Conservation (phyloP, 2,888 invertebrate genomes). For the Chrysolina oricalcia region DNA sequence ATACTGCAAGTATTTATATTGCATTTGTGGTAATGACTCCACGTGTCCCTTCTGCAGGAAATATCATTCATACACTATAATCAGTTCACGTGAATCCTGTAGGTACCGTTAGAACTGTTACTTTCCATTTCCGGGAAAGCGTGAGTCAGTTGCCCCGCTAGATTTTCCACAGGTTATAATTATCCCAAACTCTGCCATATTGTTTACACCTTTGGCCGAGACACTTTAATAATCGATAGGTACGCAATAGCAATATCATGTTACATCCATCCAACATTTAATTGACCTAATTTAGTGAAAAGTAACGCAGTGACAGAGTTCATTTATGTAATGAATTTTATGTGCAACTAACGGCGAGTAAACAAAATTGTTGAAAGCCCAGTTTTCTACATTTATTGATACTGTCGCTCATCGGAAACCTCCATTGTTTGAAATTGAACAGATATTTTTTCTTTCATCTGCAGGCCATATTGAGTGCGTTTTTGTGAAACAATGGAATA, state of each 20-base stretch:
- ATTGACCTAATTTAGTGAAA: constrained; percentile 15
- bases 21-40: too few relatives aligned
- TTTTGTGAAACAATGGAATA: too few relatives aligned
- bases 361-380: neutral
- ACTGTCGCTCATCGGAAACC: neutral
- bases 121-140: neutral
- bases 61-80: too few relatives aligned
- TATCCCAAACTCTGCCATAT: neutral
- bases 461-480: too few relatives aligned
- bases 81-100: neutral
- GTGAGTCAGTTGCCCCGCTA: neutral
- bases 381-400: neutral
- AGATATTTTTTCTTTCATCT: too few relatives aligned
- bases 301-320: constrained; percentile 10
- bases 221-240: neutral
- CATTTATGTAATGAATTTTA: constrained; percentile 13
- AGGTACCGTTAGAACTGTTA: neutral
- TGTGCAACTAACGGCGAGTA: constrained; percentile 5
- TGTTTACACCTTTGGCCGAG: constrained; percentile 13
- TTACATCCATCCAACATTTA: constrained; percentile 17
- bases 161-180: neutral
- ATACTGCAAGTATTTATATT: too few relatives aligned
- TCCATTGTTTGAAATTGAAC: neutral
- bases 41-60: too few relatives aligned
- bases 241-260: constrained; percentile 23